Base-by-base conservation (phyloP, 2,113 vertebrate species). In the Gallinago media region DNA sequence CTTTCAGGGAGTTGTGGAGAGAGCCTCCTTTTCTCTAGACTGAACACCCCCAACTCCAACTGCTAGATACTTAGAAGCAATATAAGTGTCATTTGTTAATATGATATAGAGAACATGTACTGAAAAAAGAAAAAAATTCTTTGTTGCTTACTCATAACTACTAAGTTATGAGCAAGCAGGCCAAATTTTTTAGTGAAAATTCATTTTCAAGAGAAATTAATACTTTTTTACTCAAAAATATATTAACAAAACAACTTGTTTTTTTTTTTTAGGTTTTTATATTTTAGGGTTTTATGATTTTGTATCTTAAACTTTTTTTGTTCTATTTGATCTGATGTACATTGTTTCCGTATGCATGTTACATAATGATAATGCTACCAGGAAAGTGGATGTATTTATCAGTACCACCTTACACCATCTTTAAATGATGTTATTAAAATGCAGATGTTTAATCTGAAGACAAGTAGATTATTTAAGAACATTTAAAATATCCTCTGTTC, bases 241-340 rank as follows among this genome's bases (percentile, higher is more conserved):
- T 34, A 0, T 55, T 59, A n/a, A 34, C 1, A 1, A 0, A 79
- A 46, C 0, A 40, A 19, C 20, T 40, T 44, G 4, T 0, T 5
- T 90, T 68, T 55, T 4, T 16, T 55, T 90, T 88, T 72, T 7
- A 8, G 38, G 46, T 10, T 46, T 46, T 46, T 46, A 46, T 46
- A 46, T 46, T 46, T 46, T 21, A 46, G 19, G 9, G 5, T 47
- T 47, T 47, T 47, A 47, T 47, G 19, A 47, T 47, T 47, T 47
- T 47, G 10, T 21, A 21, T 47, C 21, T 47, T 21, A 47, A 47
- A 47, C 20, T 47, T 47, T 47, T 46, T 47, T 71, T 62, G 23
- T 66, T 71, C 42, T 2, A 27, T 74, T 66, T 85, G 55, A 78
- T 50, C 27, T 20, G 25, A 36, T 47, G 11, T 18, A 50, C 9